Conservation (phyloP, 2,113 vertebrate genomes). For the Colinus virginianus region DNA sequence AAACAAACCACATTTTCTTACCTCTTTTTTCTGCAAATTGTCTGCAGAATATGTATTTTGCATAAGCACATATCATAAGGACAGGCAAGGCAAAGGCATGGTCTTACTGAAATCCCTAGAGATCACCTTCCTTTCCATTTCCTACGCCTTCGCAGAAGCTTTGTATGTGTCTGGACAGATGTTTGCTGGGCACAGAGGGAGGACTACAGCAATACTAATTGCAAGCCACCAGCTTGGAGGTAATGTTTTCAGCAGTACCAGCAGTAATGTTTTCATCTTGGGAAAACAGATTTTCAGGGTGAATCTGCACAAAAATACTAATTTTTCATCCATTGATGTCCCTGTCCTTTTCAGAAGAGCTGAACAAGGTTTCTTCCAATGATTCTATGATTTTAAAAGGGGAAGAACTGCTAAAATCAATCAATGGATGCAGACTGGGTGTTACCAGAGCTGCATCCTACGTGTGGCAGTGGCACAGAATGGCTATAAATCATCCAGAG, state of each 20-base stretch:
- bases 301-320: not conserved
- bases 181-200: not conserved
- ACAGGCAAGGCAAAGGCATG: not conserved
- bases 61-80: not conserved
- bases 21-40: not conserved
- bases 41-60: not conserved
- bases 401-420: not conserved
- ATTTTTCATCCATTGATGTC: no score
- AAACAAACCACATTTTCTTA: not conserved
- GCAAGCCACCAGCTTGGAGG: not conserved
- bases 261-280: not conserved
- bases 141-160: not conserved
- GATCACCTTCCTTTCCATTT: not conserved
- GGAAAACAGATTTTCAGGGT: not conserved
- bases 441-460: not conserved
- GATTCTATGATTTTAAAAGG: not conserved
- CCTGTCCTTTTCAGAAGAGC: no score
- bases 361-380: no score
- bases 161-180: not conserved
- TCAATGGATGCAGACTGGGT: not conserved
- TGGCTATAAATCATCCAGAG: not conserved
- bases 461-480: not conserved
- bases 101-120: not conserved
- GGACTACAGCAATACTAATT: not conserved
- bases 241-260: no score